Evolutionary conservation across 1,140 invertebrate genomes (phyloP), one percentile per base, ranked within the genome.

Genomic region (Venturia canescens): DNA sequence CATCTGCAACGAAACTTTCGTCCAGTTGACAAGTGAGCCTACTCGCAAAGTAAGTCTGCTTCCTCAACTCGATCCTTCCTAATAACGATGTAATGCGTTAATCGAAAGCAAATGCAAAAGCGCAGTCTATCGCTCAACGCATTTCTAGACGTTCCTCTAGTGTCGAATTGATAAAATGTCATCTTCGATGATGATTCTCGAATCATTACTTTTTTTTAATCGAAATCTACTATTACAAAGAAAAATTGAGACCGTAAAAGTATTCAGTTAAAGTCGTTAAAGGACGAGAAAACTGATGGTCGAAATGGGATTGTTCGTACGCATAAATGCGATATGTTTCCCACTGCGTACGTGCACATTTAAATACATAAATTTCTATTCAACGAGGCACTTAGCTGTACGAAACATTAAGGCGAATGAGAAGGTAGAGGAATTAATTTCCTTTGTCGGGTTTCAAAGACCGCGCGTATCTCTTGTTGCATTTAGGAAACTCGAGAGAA

Each of bases 391-490:
- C 31, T 74, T n/a, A 3, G 71, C 1, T 57, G 57, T 57, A 53
- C 26, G 21, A 44, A 44, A 53, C 26, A 29, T 31, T 69, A 31
- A 69, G n/a, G 71, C 9, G 71, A 74, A 53, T 78, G 66, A 29
- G 72, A 44, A 67, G 75, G 38, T 26, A 70, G 80, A 77, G 82
- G 84, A 83, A 86, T 87, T 85, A 87, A 86, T 87, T 87, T 87
- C 83, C 85, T 87, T 87, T 85, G 86, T 86, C 77, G 85, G 84
- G 76, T 87, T 69, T 85, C 67, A 82, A 82, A 82, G 84, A 83
- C 78, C 66, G 13, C 29, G 66, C 80, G 81, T 78, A 83, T 23
- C 50, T 70, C 82, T 80, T 80, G 82, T 86, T 81, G 82, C 81
- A 79, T 84, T 78, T 81, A 63, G 79, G 81, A 82, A 84, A 80